A percentile compares a stretch with the other conserved stretches of the same genome.
Evolutionary conservation across 2,888 invertebrate genomes (phyloP).

Genomic region (Meghimatium bilineatum): DNA sequence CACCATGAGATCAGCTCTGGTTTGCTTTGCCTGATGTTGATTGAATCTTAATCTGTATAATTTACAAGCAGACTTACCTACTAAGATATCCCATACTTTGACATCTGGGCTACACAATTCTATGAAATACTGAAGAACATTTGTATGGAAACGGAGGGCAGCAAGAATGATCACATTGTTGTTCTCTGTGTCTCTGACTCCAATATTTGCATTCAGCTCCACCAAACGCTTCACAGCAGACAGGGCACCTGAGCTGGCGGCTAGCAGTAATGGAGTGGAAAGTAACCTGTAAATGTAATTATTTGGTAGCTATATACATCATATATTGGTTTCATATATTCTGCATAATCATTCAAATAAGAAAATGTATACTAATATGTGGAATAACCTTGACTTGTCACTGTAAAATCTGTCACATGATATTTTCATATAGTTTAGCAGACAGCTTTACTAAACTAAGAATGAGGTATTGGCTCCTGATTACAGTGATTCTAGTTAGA

Average conservation of each 20-base stretch:
- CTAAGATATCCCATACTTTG: constrained; percentile 75
- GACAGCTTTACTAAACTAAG: too few species aligned
- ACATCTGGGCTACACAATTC: constrained; percentile 70
- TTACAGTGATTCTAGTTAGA: too few species aligned
- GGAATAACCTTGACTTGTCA: too few species aligned
- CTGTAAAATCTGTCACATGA: too few species aligned
- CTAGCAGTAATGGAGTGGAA: constrained; percentile 75
- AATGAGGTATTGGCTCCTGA: too few species aligned
- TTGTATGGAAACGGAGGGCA: constrained; percentile 76
- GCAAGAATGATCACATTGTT: constrained; percentile 75
- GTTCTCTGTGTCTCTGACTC: constrained; percentile 66
- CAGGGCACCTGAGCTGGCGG: constrained; percentile 76
- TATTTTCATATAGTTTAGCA: too few species aligned
- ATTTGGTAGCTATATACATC: neutral
- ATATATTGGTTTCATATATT: neutral
- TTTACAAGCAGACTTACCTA: constrained; percentile 70
- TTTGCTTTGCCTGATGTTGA: too few species aligned
- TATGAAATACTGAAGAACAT: constrained; percentile 76
- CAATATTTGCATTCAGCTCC: constrained; percentile 70
- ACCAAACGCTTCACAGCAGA: constrained; percentile 73
- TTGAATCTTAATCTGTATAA: too few species aligned
- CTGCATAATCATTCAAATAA: too few species aligned
- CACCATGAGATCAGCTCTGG: too few species aligned
- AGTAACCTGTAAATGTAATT: constrained; percentile 56
- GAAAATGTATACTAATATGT: too few species aligned